Percentiles rank a stretch among this genome's conserved stretches.
Evolutionary conservation across 2,888 invertebrate genomes (phyloP).

Genomic region (Rosalia funebris): DNA sequence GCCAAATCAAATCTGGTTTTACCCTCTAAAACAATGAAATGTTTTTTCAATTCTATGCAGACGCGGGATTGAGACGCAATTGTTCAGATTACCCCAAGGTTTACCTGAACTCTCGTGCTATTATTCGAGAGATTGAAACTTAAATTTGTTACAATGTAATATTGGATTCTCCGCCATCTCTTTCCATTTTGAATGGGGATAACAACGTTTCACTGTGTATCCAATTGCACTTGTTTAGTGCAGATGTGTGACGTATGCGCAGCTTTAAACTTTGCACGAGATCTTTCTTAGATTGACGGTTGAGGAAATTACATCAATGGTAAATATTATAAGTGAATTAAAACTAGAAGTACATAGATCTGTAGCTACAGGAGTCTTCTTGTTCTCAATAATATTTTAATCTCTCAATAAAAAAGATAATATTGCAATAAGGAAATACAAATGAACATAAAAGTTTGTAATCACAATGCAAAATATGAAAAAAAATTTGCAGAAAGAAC

Average conservation of each 20-base stretch:
- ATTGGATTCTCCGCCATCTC: constrained; percentile 16
- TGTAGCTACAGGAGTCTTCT: too few relatives aligned
- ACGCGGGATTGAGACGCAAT: constrained; percentile 34
- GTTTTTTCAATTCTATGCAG: constrained; percentile 38
- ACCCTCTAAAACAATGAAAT: constrained; percentile 34
- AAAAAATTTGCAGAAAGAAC: too few relatives aligned
- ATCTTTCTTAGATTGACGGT: too few relatives aligned
- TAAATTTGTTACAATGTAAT: constrained; percentile 28
- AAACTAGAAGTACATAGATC: too few relatives aligned
- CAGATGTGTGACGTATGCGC: background rate
- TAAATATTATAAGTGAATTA: too few relatives aligned
- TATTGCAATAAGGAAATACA: too few relatives aligned
- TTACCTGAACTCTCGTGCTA: constrained; percentile 29
- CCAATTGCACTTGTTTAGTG: background rate
- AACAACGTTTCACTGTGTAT: background rate
- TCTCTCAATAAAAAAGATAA: too few relatives aligned
- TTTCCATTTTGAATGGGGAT: background rate
- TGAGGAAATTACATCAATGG: too few relatives aligned
- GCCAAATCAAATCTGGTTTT: constrained; percentile 7
- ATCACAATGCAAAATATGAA: too few relatives aligned
- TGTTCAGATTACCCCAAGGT: constrained; percentile 34
- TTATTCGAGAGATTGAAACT: constrained; percentile 33
- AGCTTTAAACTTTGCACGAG: too few relatives aligned
- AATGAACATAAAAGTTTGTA: too few relatives aligned
- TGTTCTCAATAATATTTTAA: too few relatives aligned